Conservation (phyloP, 1,140 invertebrate species). For the Octopus sinensis region DNA sequence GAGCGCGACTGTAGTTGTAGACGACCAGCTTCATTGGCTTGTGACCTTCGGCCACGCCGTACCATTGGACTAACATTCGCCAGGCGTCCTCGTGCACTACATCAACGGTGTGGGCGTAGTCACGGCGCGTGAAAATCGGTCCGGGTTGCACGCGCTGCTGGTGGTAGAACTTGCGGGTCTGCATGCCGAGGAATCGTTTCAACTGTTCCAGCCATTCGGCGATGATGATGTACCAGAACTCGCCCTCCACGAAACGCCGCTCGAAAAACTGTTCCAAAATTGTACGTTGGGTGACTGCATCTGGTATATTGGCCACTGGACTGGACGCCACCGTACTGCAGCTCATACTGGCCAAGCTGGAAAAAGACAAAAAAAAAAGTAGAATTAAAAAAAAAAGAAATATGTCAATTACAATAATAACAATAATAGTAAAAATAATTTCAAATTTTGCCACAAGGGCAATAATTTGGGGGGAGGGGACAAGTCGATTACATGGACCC, state of each 20-base stretch:
- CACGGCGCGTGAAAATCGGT: constrained; percentile 42
- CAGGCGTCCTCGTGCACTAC: constrained; percentile 52
- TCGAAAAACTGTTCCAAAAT: constrained; percentile 46
- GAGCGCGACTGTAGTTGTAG: constrained; percentile 43
- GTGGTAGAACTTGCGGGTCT: constrained; percentile 44
- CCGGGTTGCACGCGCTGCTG: constrained; percentile 43
- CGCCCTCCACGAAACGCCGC: constrained; percentile 43
- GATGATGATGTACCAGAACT: constrained; percentile 52
- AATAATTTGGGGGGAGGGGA: too few relatives aligned
- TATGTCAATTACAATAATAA: too few relatives aligned
- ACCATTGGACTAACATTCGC: constrained; percentile 50
- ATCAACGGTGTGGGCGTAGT: constrained; percentile 51
- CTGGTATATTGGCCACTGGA: constrained; percentile 34
- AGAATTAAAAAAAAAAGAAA: constrained; percentile 14
- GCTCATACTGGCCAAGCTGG: constrained; percentile 16
- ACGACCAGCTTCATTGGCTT: constrained; percentile 50
- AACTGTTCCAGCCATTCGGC: constrained; percentile 52
- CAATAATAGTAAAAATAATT: too few relatives aligned
- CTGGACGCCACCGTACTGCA: constrained; percentile 21
- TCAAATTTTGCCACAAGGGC: too few relatives aligned
- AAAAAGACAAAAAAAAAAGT: constrained; percentile 11
- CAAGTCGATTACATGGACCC: too few relatives aligned
- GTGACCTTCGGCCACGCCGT: constrained; percentile 49
- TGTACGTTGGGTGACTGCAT: constrained; percentile 41
- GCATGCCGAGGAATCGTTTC: constrained; percentile 47